Evolutionary conservation across 2,113 vertebrate genomes (phyloP).

Genomic region (Pseudorectes ferrugineus): DNA sequence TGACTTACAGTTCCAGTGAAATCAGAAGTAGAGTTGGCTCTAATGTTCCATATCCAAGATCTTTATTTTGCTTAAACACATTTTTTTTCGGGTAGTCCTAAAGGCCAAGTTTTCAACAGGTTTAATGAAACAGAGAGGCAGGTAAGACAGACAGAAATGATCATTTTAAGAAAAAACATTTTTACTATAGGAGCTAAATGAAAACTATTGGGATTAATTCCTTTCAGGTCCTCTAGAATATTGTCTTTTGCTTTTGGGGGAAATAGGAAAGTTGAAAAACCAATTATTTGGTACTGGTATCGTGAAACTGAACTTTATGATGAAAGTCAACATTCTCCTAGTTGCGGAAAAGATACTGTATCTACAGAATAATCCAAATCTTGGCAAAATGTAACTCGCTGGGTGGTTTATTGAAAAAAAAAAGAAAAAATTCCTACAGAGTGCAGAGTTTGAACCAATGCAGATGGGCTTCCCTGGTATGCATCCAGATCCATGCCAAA

Average conservation of each 20-base stretch:
- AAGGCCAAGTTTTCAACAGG: neutral
- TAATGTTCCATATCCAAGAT: neutral
- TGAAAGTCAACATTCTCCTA: neutral
- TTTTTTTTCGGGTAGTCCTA: neutral
- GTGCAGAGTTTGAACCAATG: neutral
- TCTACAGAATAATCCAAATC: neutral
- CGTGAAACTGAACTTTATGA: neutral
- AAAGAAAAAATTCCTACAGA: neutral
- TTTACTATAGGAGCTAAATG: neutral
- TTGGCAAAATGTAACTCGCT: neutral
- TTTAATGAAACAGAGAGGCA: neutral
- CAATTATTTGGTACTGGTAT: neutral
- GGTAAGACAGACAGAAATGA: neutral
- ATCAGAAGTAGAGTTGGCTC: neutral
- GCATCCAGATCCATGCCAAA: neutral
- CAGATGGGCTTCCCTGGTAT: neutral
- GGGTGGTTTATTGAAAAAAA: neutral
- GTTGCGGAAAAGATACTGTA: neutral
- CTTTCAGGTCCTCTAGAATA: neutral
- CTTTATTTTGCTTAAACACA: neutral
- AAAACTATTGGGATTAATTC: neutral
- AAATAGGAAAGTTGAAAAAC: neutral
- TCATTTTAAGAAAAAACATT: neutral
- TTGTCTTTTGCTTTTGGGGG: neutral
- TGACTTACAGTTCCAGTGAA: neutral